Conservation (phyloP, 2,113 vertebrate genomes). For the Myrmecophaga tridactyla region DNA sequence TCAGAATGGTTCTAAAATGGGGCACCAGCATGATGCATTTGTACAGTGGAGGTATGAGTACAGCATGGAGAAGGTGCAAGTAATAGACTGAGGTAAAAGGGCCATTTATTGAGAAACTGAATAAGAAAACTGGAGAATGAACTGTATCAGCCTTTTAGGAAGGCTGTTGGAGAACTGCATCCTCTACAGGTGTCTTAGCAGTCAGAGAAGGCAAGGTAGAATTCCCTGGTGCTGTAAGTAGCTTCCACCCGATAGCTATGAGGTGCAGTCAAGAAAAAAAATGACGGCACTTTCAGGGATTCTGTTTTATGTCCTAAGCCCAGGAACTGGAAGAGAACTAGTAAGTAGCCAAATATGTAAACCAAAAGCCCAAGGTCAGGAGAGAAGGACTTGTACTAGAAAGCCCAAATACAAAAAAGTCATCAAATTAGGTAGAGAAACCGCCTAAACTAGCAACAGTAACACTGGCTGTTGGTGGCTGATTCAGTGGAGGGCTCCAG, state of each 20-base stretch:
- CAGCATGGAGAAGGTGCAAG: background rate
- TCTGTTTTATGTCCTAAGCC: background rate
- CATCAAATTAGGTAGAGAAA: constrained; percentile 82
- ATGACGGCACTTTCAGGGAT: background rate
- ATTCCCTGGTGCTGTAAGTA: background rate
- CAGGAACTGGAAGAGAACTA: background rate
- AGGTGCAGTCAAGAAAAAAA: background rate
- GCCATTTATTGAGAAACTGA: constrained; percentile 7
- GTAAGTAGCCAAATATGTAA: background rate
- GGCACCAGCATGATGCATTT: background rate
- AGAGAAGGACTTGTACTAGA: constrained; percentile 65
- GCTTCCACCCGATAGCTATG: background rate
- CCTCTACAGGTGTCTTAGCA: background rate
- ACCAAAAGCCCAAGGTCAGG: background rate
- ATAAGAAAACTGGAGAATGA: constrained; percentile 8
- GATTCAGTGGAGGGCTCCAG: constrained; percentile 92
- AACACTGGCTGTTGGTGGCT: constrained; percentile 92
- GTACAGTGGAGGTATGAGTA: background rate
- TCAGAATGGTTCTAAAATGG: background rate
- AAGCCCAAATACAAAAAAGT: constrained; percentile 15
- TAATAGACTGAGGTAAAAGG: background rate
- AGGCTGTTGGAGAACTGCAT: background rate
- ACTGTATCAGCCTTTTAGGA: background rate
- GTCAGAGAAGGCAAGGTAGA: background rate
- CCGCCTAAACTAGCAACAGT: constrained; percentile 85